Base-by-base conservation (phyloP, 2,888 invertebrate genomes). In the Melangyna quadrimaculata region DNA sequence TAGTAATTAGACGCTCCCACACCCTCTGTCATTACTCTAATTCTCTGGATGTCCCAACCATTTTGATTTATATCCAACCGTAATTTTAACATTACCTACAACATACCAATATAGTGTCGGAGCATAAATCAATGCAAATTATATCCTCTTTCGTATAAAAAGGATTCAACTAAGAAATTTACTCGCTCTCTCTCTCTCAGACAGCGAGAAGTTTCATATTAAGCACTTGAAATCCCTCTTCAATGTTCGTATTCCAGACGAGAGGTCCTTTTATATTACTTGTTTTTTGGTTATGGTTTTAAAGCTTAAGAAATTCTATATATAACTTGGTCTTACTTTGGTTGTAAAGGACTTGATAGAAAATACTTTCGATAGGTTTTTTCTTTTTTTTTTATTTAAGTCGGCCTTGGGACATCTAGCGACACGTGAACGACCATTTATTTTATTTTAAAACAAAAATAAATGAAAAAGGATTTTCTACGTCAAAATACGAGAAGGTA, bases 61-160 rank as follows among this genome's bases (percentile, higher is more conserved):
- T 72, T 81, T 78, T 86, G 86, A 86, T 86, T 86, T 81, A 86
- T 86, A 72, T 77, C 37, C 63, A 72, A 78, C 51, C 77, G 80
- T 77, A 81, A 78, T 73, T 77, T 78, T 73, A 81, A 73, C 86
- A 86, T 86, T 86, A 78, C 77, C 86, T 73, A 14, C 35, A 69
- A 80, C 78, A 78, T 78, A 78, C 77, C 73, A 35, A 86, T 45
- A 78, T 45, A 78, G 80, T 84, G 75, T 77, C 69, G 75, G 71
- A 35, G 79, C 80, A 86, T 86, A 86, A 86, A 86, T 86, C 86
- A 86, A 86, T 86, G 80, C 86, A 86, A 86, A 86, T 86, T 86
- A 86, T 86, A 86, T 81, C 77, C 73, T 51, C 67, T 63, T 51
- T 73, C n/a, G 0, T 14, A 5, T 8, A 32, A 80, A 80, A 77